Evolutionary conservation across 2,797 vertebrate genomes (phyloP).

Genomic region (Pyrocephalus nanus): DNA sequence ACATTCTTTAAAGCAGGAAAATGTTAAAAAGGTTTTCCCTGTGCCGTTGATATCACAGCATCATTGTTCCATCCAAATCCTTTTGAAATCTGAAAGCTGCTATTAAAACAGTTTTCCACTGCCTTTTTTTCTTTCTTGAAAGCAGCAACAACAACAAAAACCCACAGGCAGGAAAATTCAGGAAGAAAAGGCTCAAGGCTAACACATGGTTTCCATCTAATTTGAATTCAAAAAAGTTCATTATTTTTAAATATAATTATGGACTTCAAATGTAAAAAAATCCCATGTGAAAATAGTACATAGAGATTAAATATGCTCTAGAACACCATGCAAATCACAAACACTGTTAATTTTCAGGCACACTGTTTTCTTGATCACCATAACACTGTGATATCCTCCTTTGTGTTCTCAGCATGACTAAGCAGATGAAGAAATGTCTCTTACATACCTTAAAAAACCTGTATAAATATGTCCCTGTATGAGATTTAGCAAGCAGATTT

Average conservation of each 20-base stretch:
- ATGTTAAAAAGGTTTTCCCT: background rate
- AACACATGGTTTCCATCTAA: slow-evolving; percentile 9
- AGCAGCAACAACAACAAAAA: background rate
- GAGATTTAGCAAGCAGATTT: background rate
- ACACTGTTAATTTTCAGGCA: background rate
- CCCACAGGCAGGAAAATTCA: background rate
- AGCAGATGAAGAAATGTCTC: background rate
- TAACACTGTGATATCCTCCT: background rate
- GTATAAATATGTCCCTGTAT: background rate
- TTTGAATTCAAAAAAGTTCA: slow-evolving; percentile 47
- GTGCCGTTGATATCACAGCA: background rate
- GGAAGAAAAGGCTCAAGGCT: slow-evolving; percentile 21
- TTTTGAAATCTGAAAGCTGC: background rate
- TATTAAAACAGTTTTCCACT: background rate
- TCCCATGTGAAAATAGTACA: slow-evolving; percentile 25
- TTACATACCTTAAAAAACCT: background rate
- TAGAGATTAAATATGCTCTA: slow-evolving; percentile 6
- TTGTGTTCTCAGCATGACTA: background rate
- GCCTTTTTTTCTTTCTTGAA: background rate
- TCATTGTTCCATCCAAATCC: background rate
- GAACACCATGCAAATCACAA: background rate
- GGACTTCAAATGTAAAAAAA: slow-evolving; percentile 25
- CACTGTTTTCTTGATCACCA: background rate
- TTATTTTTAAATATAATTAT: slow-evolving; percentile 51
- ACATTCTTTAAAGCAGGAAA: background rate